Percentiles rank a stretch among this genome's conserved stretches.
Conservation (phyloP, 2,113 vertebrate genomes). For the Fulmarus glacialis region DNA sequence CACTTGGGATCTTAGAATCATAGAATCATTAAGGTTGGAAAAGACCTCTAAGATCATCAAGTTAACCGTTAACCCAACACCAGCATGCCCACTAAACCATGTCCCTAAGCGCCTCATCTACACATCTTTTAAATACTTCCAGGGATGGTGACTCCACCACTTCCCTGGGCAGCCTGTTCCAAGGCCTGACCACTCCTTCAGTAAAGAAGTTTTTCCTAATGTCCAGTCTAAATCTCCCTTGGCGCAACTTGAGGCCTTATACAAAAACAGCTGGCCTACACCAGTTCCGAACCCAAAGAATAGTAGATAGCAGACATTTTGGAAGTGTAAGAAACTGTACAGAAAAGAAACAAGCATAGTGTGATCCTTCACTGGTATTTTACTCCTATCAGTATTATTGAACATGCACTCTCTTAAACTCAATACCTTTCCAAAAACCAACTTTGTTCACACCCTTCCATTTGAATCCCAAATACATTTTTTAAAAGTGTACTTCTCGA, state of each 20-base stretch:
- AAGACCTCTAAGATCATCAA: too few relatives aligned
- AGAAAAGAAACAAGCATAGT: neutral
- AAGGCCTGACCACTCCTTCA: too few relatives aligned
- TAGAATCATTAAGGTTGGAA: too few relatives aligned
- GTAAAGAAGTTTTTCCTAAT: too few relatives aligned
- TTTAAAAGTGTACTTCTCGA: neutral
- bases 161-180: too few relatives aligned
- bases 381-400: neutral
- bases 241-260: too few relatives aligned
- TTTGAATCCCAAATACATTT: neutral
- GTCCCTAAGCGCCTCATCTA: too few relatives aligned
- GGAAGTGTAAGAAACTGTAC: neutral
- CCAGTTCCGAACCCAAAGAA: neutral
- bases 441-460: neutral
- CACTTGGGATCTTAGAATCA: neutral
- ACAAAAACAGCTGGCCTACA: neutral
- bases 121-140: too few relatives aligned
- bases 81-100: too few relatives aligned
- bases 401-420: neutral
- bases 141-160: too few relatives aligned
- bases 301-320: neutral
- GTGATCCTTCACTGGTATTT: neutral
- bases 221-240: too few relatives aligned
- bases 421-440: neutral
- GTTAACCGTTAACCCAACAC: too few relatives aligned